Base-by-base conservation (phyloP, 2,888 invertebrate species). In the Agrotis ipsilon region DNA sequence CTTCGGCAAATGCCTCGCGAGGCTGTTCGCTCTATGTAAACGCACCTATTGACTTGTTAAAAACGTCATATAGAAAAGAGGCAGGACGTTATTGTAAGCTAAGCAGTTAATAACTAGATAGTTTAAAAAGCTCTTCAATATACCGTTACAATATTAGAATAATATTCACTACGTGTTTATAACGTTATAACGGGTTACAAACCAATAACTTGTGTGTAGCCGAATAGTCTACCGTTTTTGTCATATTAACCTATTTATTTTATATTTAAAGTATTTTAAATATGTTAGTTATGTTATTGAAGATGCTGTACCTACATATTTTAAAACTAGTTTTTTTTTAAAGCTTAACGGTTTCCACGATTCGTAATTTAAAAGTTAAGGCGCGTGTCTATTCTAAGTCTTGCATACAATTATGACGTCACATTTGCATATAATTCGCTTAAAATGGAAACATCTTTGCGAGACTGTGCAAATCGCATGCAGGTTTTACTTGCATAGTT, bases 81-180 rank as follows among this genome's bases (percentile, higher is more conserved):
- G 9, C 32, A 32, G 32, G 32, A 32, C 32, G 32, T 32, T 32
- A 32, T 9, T 5, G 19, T 32, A 61, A 16, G 16, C 32, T 0
- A 32, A 32, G 6, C 5, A 5, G 11, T 1, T 6, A 32, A 19
- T 18, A 39, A 13, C 19, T 16, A 13, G 1, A 24, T 19, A 16
- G 16, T 45, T 58, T 21, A 46, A 43, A 27, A n/a, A 32, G 3
- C 16, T 57, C n/a, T 27, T 45, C 14, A 9, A 62, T 52, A 6
- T 18, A 80, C 82, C 70, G 82, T 82, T 82, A 70, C 2, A 24
- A 70, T 67, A 68, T 62, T 76, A 67, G 76, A 61, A 64, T 75
- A 61, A 64, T 75, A 82, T 82, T 77, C 68, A 66, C 64, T 48
- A 32, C 51, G 43, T 32, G 43, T 1, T 14, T 14, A 55, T 64